phyloP scores from a whole-genome alignment of 2,888 invertebrate genomes.

The Corythucha ciliata region DNA sequence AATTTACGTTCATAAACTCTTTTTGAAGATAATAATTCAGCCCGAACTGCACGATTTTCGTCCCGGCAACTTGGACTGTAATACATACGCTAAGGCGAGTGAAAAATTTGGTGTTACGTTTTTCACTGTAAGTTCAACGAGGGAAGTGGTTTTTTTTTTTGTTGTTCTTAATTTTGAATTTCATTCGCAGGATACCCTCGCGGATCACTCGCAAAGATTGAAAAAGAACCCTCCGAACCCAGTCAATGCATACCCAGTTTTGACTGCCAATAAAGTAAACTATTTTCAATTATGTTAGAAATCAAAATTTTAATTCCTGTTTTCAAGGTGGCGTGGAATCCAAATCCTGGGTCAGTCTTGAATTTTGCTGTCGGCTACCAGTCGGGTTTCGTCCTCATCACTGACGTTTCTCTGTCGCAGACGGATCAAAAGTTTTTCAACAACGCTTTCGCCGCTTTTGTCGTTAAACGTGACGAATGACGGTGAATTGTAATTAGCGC shows the following conservation, averaged over 20 bases:
- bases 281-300: background rate
- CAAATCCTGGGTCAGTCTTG: slow-evolving; percentile 43
- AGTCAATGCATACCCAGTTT: slow-evolving; percentile 42
- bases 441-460: no score
- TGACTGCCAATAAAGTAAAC: slow-evolving; percentile 24
- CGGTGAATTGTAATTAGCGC: no score
- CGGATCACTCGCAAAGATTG: slow-evolving; percentile 25
- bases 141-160: slow-evolving; percentile 1
- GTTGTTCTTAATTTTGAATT: background rate
- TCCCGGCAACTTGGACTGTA: slow-evolving; percentile 1
- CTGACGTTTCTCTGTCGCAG: no score
- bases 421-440: no score
- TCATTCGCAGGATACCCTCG: slow-evolving; percentile 16
- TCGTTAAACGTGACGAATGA: no score
- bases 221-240: slow-evolving; percentile 5
- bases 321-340: slow-evolving; percentile 44
- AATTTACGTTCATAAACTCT: background rate
- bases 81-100: slow-evolving; percentile 13
- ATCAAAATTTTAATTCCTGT: background rate
- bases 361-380: slow-evolving; percentile 44
- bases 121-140: slow-evolving; percentile 13
- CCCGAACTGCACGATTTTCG: slow-evolving; percentile 8
- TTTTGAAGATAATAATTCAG: slow-evolving; percentile 1
- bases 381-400: slow-evolving; percentile 43
- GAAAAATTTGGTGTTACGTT: slow-evolving; percentile 17